These are phyloP conservation scores for Cephalotes varians DNA, from an alignment of 2,888 invertebrate genomes.

Conservation along the genomic window DNA sequence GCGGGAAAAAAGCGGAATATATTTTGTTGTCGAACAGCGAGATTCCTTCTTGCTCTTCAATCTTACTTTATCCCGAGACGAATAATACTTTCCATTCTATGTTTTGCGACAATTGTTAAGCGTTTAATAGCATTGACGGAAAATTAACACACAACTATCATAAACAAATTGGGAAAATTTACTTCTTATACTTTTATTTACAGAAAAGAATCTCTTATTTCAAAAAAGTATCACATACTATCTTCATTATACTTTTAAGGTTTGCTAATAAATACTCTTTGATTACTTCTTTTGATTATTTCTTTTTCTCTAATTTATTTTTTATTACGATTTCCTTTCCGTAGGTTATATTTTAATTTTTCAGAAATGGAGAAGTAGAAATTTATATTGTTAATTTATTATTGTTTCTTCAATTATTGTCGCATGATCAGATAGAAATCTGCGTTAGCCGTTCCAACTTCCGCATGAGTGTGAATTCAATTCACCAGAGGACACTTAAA, in stretches of 20 bases:
- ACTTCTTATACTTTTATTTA: not conserved
- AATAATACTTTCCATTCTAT: constrained; percentile 5
- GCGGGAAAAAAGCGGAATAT: constrained; percentile 56
- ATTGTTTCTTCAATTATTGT: constrained; percentile 60
- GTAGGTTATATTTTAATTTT: not conserved
- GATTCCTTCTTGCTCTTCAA: constrained; percentile 36
- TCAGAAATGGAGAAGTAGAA: constrained; percentile 20
- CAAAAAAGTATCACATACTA: not conserved
- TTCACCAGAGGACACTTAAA: constrained; percentile 65
- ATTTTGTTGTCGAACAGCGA: constrained; percentile 68
- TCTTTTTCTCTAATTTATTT: not conserved
- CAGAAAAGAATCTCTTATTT: not conserved
- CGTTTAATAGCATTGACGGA: not conserved
- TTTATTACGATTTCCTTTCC: not conserved
- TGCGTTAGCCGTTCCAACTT: constrained; percentile 64
- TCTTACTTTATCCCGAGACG: constrained; percentile 15
- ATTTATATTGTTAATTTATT: not conserved
- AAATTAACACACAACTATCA: not conserved
- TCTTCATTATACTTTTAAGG: not conserved
- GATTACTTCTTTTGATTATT: not conserved
- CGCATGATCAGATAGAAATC: constrained; percentile 69
- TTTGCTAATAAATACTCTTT: not conserved
- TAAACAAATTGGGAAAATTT: not conserved
- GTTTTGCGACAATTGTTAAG: not conserved
- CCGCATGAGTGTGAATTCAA: constrained; percentile 13